Conservation (phyloP, 2,888 invertebrate genomes). For the Andrena trimmerana region DNA sequence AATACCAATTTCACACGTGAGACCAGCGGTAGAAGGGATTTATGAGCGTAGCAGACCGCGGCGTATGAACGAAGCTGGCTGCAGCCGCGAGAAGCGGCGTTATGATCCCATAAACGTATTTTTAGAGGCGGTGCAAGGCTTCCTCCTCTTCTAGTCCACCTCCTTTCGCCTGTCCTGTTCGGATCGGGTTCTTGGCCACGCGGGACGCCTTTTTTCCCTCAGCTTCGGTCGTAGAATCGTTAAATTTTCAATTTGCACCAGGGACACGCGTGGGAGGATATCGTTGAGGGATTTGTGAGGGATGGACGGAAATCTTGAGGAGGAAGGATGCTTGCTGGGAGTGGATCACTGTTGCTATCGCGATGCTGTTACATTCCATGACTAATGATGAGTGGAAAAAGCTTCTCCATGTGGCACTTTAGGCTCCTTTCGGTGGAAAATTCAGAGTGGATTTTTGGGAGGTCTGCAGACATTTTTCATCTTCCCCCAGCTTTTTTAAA, state of each 20-base stretch:
- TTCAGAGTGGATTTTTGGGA: not conserved
- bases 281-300: not conserved
- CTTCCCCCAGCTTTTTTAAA: not conserved
- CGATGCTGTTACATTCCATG: not conserved
- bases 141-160: constrained; percentile 9
- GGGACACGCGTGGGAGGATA: constrained; percentile 39
- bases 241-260: constrained; percentile 66
- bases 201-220: constrained; percentile 8
- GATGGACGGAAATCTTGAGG: constrained; percentile 17
- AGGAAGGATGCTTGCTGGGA: not conserved
- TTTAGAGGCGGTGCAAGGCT: constrained; percentile 72
- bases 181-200: constrained; percentile 12
- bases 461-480: not conserved
- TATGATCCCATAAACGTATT: constrained; percentile 82
- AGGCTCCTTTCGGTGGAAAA: too few relatives aligned
- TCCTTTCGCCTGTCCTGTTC: constrained; percentile 7
- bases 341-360: not conserved
- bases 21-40: constrained; percentile 72
- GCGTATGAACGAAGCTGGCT: constrained; percentile 35
- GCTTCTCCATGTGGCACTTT: too few relatives aligned
- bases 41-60: constrained; percentile 65
- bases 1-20: constrained; percentile 78
- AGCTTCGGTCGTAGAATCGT: constrained; percentile 26
- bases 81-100: constrained; percentile 63
- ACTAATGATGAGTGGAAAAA: not conserved